Base-by-base conservation (phyloP, 53 echinoderm and acorn worm species). In the Paracentrotus lividus region DNA sequence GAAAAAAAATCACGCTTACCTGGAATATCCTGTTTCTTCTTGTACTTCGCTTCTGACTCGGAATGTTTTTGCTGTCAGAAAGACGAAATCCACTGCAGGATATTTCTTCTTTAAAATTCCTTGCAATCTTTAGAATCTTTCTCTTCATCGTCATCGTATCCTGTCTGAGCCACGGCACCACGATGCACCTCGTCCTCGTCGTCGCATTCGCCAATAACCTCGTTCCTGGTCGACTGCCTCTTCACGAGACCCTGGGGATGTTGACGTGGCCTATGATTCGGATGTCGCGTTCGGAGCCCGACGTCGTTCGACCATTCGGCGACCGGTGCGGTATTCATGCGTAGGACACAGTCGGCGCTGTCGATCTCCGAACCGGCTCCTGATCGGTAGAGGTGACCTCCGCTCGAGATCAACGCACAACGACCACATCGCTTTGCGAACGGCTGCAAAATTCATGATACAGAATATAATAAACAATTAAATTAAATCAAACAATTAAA, bases 311-410 rank as follows among this genome's bases (percentile, higher is more conserved):
- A 90, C 68, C 77, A 96, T 1, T 85, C 93, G 1, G 75, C 53
- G 27, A 94, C 90, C n/a, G 96, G 94, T 18, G 96, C 96, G 20
- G 94, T 93, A 84, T 96, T 96, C 96, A 96, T 96, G 38, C 96
- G 92, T 13, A 96, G 91, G 0, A 96, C 95, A 84, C 96, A 96
- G 36, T 96, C 96, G 5, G 95, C 94, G 36, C 88, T 88, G 77
- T 96, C 96, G 53, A 96, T 96, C 12, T 96, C 96, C 33, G 58
- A 75, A 5, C 96, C 96, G 43, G 95, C 96, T 8, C 94, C 90
- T 29, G 88, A 91, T 5, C 89, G 88, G 5, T 94, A 45, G 14
- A 96, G 95, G 33, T 95, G 96, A 0, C 96, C 96, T 33, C 95
- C 95, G 61, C 96, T 96, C 20, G 96, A 94, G 8, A 96, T 93